These are phyloP conservation scores for Sula dactylatra DNA, from an alignment of 2,113 vertebrate genomes.

Conservation along the genomic window DNA sequence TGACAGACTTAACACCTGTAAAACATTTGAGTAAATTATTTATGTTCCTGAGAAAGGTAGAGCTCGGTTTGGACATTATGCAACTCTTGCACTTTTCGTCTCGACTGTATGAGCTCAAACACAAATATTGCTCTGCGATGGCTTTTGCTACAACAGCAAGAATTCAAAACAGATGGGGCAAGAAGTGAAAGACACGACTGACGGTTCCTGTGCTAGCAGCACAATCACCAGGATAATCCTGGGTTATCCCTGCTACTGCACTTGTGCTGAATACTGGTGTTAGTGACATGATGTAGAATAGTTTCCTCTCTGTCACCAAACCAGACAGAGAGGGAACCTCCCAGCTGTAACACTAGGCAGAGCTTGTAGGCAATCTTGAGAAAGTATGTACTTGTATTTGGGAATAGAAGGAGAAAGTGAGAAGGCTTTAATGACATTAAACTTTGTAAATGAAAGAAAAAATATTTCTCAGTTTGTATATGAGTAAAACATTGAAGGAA, in stretches of 20 bases:
- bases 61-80: not conserved
- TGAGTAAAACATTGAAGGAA: not conserved
- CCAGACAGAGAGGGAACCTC: not conserved
- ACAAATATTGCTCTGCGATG: not conserved
- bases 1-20: not conserved
- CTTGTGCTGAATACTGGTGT: not conserved
- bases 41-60: not conserved
- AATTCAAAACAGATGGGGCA: not conserved
- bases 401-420: not conserved
- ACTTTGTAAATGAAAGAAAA: not conserved
- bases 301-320: not conserved
- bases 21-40: not conserved
- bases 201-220: not conserved
- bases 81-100: not conserved
- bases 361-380: not conserved
- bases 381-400: not conserved
- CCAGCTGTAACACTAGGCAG: too few relatives aligned
- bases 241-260: not conserved
- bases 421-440: not conserved
- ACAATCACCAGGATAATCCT: not conserved
- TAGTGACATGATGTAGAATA: rapidly evolving
- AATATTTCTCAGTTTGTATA: not conserved
- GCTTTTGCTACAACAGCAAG: not conserved
- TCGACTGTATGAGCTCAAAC: rapidly evolving
- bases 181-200: not conserved